A percentile compares a stretch with the other conserved stretches of the same genome.
Evolutionary conservation across 2,888 invertebrate genomes (phyloP).

Genomic region (Erebia aethiops): DNA sequence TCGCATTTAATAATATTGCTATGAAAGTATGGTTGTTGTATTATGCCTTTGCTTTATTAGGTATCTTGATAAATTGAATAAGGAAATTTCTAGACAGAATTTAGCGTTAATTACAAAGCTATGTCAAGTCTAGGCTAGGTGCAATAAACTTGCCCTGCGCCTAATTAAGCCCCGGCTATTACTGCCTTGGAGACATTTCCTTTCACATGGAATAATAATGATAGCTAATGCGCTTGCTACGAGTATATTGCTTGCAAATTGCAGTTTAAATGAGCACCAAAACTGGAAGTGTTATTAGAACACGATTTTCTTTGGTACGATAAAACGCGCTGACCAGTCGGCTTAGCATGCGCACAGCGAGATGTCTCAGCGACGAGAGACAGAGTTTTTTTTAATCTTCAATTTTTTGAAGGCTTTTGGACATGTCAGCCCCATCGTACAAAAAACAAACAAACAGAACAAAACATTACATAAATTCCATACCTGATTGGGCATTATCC

Average conservation of each 20-base stretch:
- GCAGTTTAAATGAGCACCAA: background rate
- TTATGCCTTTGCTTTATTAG: too few relatives aligned
- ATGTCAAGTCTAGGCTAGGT: conserved; percentile 14
- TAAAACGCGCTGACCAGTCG: too few relatives aligned
- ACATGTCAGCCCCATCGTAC: too few relatives aligned
- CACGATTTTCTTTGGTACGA: background rate
- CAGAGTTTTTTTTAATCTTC: too few relatives aligned
- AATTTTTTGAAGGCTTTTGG: too few relatives aligned
- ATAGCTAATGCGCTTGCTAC: background rate
- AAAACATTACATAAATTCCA: too few relatives aligned
- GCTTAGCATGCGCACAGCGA: too few relatives aligned
- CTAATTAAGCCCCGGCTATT: conserved; percentile 8
- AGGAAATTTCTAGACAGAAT: background rate
- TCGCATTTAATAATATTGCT: too few relatives aligned
- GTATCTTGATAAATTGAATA: background rate
- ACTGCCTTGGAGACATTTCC: conserved; percentile 9
- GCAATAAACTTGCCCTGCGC: conserved; percentile 11
- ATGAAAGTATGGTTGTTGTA: too few relatives aligned
- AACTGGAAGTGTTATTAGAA: background rate
- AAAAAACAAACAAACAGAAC: too few relatives aligned
- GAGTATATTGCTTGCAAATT: background rate
- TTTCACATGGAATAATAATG: background rate
- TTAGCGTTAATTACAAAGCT: conserved; percentile 17
- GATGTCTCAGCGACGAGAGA: too few relatives aligned
- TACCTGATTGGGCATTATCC: too few relatives aligned